Percentiles rank a stretch among this genome's conserved stretches.
Evolutionary conservation across 1,140 invertebrate genomes (phyloP).

Genomic region (Carposina sasakii): DNA sequence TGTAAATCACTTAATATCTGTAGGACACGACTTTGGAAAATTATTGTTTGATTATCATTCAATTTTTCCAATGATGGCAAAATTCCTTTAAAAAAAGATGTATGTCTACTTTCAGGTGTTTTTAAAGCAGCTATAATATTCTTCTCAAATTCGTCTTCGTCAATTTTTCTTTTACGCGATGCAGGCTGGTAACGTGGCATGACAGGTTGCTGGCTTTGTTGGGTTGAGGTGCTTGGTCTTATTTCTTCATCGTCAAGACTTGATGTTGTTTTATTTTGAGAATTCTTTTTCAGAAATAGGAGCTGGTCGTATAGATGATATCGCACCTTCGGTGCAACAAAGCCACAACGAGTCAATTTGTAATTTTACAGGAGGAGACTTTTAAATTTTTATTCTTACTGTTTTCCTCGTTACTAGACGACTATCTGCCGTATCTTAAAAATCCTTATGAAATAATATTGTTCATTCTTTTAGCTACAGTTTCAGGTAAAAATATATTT

Average conservation of each 20-base stretch:
- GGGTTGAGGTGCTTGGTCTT: no score
- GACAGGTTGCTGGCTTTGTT: no score
- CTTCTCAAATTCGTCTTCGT: slow-evolving; percentile 12
- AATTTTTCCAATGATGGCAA: slow-evolving; percentile 18
- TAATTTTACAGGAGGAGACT: no score
- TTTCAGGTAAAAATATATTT: no score
- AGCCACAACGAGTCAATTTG: no score
- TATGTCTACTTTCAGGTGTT: slow-evolving; percentile 11
- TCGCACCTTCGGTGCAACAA: no score
- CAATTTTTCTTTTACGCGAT: slow-evolving; percentile 15
- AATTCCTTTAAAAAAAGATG: slow-evolving; percentile 16
- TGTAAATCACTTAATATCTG: slow-evolving; percentile 16
- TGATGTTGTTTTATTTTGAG: slow-evolving; percentile 16
- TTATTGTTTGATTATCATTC: slow-evolving; percentile 15
- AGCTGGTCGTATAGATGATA: slow-evolving; percentile 18
- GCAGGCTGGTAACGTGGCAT: slow-evolving; percentile 12
- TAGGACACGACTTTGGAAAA: slow-evolving; percentile 16
- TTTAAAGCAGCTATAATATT: slow-evolving; percentile 15
- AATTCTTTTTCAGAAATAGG: slow-evolving; percentile 18
- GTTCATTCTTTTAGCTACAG: no score
- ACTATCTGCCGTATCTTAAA: no score
- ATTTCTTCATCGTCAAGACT: slow-evolving; percentile 16
- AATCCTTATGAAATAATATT: no score
- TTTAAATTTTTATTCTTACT: no score
- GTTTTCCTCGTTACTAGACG: no score